Base-by-base conservation (phyloP, 2,888 invertebrate genomes). In the Trissolcus japonicus region DNA sequence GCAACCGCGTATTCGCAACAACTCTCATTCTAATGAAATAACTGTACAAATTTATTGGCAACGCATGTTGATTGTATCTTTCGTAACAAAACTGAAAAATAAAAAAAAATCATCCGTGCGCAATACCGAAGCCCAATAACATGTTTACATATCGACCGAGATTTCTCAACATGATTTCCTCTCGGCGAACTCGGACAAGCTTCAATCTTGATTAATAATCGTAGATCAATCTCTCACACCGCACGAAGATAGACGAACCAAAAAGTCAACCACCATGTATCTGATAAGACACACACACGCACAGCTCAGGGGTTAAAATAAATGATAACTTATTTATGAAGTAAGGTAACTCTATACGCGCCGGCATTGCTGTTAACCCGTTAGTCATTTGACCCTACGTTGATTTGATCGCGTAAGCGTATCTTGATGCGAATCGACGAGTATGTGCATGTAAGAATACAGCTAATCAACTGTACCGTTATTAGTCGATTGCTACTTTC, bases 391-490 rank as follows among this genome's bases (percentile, higher is more conserved):
- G 73, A 78, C 73, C 73, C 73, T 63, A 57, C 56, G 63, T 77
- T 68, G 73, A 77, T 77, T 77, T 61, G 68, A 77, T 77, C 77
- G 56, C 48, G 55, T 67, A 73, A 77, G 63, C 73, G 68, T 73
- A 77, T 78, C 77, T 78, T 61, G 57, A 68, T 65, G 73, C 57
- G 77, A 68, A 78, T 78, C 73, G 29, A 73, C 72, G 65, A 60
- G 65, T 53, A 61, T 55, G 66, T 62, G 57, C 55, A 59, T 74
- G 71, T 66, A 74, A 71, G 69, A 73, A 74, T 76, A 78, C 61
- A 71, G 67, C 73, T 75, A 78, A 78, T 78, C 73, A 78, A 72
- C 78, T 67, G 69, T 75, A 75, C 78, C 78, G 78, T 78, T 78
- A 78, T 75, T 78, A 68, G 71, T 78, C 74, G 75, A 78, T 78